A percentile compares a stretch with the other conserved stretches of the same genome.
Conservation (phyloP, 2,888 invertebrate genomes). For the Synanthedon vespiformis region DNA sequence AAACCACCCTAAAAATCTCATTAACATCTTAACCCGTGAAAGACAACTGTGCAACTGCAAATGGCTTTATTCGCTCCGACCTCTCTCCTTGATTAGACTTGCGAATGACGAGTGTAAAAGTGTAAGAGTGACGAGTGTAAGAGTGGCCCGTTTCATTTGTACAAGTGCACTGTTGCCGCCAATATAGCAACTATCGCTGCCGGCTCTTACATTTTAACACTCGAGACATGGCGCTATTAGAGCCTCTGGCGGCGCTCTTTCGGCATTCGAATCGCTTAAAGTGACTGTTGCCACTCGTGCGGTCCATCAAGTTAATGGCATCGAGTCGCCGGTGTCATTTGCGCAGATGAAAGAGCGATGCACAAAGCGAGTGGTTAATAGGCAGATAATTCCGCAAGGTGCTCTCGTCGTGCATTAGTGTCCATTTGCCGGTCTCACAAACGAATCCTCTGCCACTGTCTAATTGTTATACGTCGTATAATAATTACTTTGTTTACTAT, state of each 20-base stretch:
- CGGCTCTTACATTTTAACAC: background rate
- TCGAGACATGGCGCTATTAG: background rate
- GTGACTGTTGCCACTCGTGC: conserved; percentile 1
- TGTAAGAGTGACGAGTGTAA: no score
- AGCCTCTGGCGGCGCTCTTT: conserved; percentile 2
- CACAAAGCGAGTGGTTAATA: conserved; percentile 66
- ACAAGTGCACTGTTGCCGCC: background rate
- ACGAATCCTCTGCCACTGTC: no score
- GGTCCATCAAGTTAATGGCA: conserved; percentile 36
- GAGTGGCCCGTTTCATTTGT: background rate
- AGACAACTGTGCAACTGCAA: background rate
- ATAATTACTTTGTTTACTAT: background rate
- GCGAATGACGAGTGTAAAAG: background rate
- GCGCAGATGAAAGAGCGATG: conserved; percentile 41
- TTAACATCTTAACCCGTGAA: no score
- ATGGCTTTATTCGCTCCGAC: background rate
- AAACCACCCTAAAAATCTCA: no score
- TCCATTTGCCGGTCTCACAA: conserved; percentile 28
- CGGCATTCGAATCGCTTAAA: background rate
- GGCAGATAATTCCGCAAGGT: conserved; percentile 52
- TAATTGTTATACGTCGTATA: background rate
- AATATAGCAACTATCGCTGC: background rate
- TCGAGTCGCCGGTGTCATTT: conserved; percentile 25
- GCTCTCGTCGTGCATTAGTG: conserved; percentile 45
- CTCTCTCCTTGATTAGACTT: background rate